A percentile compares a stretch with the other conserved stretches of the same genome.
phyloP scores from a whole-genome alignment of 2,888 invertebrate genomes.

The Clepsis dumicolana region DNA sequence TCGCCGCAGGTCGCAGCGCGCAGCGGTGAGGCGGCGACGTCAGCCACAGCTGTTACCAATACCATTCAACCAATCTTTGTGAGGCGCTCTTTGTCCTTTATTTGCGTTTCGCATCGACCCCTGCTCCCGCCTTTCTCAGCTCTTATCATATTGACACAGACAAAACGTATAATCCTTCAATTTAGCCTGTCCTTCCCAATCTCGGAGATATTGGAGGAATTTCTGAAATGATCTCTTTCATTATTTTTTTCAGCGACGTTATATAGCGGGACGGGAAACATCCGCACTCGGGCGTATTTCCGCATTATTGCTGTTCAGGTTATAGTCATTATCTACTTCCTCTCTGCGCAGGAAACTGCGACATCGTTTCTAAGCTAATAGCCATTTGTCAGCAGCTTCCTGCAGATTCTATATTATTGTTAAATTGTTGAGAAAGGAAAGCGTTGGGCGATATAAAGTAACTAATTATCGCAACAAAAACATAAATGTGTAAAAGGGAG shows the following conservation, averaged over 20 bases:
- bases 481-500: too few relatives aligned
- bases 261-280: constrained; percentile 40
- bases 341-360: constrained; percentile 38
- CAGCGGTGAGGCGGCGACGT: constrained; percentile 54
- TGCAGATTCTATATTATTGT: constrained; percentile 26
- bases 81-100: constrained; percentile 67
- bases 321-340: constrained; percentile 41
- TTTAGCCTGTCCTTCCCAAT: constrained; percentile 68
- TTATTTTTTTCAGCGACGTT: constrained; percentile 38
- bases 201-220: constrained; percentile 48
- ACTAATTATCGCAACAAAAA: too few relatives aligned
- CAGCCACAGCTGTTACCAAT: constrained; percentile 63
- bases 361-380: constrained; percentile 43
- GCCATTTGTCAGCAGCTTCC: constrained; percentile 45
- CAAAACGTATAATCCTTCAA: constrained; percentile 74
- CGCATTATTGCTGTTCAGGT: constrained; percentile 41
- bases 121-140: constrained; percentile 65
- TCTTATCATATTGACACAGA: constrained; percentile 81
- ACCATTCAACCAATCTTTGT: constrained; percentile 67
- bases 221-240: constrained; percentile 45
- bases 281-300: constrained; percentile 40
- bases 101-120: constrained; percentile 74
- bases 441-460: constrained; percentile 3
- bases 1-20: neutral
- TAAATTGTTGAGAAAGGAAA: constrained; percentile 15